Evolutionary conservation across 2,888 invertebrate species (phyloP).

Genomic region (Heliconius hortense): DNA sequence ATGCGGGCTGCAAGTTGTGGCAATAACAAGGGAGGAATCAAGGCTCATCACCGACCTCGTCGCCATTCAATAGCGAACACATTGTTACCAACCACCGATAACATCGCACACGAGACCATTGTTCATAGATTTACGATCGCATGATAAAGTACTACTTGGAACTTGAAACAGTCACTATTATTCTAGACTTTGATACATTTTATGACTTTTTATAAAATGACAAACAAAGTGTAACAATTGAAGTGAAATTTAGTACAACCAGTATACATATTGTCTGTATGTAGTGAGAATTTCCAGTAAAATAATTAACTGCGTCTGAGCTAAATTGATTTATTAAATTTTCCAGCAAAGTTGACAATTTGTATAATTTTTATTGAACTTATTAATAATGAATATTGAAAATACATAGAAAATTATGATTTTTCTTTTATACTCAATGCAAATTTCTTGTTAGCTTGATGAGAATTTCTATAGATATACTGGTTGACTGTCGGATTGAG

Average conservation of each 20-base stretch:
- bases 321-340: background rate
- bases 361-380: background rate
- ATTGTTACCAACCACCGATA: conserved; percentile 56
- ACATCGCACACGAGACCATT: conserved; percentile 52
- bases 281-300: background rate
- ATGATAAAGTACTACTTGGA: conserved; percentile 37
- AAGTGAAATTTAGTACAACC: conserved; percentile 6
- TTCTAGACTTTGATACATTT: conserved; percentile 17
- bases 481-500: background rate
- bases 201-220: conserved; percentile 5
- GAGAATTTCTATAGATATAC: background rate
- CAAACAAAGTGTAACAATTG: conserved; percentile 14
- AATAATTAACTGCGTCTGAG: background rate
- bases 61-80: conserved; percentile 45
- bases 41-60: conserved; percentile 51
- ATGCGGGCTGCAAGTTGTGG: conserved; percentile 38
- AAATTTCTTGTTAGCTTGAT: background rate
- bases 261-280: background rate
- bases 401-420: background rate
- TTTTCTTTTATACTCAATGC: too few species aligned
- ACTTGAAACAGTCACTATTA: conserved; percentile 25
- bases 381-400: background rate
- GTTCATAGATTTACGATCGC: conserved; percentile 47
- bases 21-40: conserved; percentile 48
- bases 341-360: background rate